A percentile compares a stretch with the other conserved stretches of the same genome.
phyloP scores from a whole-genome alignment of 2,888 invertebrate species.

The Endotricha flammealis region DNA sequence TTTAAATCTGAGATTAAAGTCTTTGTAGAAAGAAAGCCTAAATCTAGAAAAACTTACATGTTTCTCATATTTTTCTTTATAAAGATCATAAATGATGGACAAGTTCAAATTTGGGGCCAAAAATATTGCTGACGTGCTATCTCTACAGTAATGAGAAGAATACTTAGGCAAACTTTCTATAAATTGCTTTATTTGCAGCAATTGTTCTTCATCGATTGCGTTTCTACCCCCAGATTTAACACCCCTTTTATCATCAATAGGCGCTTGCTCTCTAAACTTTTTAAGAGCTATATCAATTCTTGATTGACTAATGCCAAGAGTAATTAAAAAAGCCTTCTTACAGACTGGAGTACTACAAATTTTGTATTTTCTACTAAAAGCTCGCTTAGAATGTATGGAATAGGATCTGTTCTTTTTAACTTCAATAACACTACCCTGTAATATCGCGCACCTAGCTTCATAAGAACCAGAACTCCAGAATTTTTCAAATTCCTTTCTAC shows the following conservation, averaged over 20 bases:
- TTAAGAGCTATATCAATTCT: constrained; percentile 7
- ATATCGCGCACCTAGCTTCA: constrained; percentile 9
- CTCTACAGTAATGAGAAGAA: constrained; percentile 4
- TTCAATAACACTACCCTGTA: constrained; percentile 6
- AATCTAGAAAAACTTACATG: constrained; percentile 12
- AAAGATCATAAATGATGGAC: constrained; percentile 10
- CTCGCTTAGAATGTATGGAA: neutral
- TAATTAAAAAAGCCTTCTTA: constrained; percentile 7
- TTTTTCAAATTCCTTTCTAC: constrained; percentile 7
- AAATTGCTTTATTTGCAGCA: constrained; percentile 4
- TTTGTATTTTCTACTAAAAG: constrained; percentile 7
- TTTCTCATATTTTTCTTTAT: constrained; percentile 9
- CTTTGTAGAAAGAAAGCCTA: constrained; percentile 7
- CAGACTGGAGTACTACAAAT: neutral
- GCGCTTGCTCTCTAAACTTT: constrained; percentile 4
- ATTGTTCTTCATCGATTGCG: neutral
- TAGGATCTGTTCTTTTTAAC: constrained; percentile 1
- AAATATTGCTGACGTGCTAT: constrained; percentile 11
- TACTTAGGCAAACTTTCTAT: constrained; percentile 12
- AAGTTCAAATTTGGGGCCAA: constrained; percentile 15
- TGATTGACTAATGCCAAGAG: constrained; percentile 9
- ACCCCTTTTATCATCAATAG: constrained; percentile 9
- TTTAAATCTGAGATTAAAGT: constrained; percentile 16
- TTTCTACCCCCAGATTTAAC: constrained; percentile 8
- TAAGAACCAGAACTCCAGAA: constrained; percentile 8